Conservation (phyloP, 2,113 vertebrate species). For the Gobius niger region DNA sequence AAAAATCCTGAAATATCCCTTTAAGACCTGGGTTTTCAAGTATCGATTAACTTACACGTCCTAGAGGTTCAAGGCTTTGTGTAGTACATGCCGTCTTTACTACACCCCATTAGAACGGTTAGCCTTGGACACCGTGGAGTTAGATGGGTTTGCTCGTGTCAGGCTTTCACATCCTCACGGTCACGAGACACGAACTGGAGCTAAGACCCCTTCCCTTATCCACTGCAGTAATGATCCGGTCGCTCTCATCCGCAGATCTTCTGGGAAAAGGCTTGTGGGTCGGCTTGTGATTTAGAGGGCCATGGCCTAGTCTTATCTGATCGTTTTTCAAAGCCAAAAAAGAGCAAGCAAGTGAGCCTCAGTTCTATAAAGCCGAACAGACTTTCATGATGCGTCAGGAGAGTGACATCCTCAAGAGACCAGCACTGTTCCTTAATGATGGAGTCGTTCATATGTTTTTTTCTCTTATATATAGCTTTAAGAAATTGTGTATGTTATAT, state of each 20-base stretch:
- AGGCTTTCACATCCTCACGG: conserved; percentile 51
- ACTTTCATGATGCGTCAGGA: conserved; percentile 45
- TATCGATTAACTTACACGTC: conserved; percentile 2
- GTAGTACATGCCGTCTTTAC: conserved; percentile 23
- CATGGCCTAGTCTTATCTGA: conserved; percentile 57
- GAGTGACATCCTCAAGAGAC: conserved; percentile 39
- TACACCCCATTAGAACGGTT: conserved; percentile 43
- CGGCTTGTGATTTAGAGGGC: conserved; percentile 62
- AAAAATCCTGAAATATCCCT: no score
- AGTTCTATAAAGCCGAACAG: conserved; percentile 54
- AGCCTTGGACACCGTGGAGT: conserved; percentile 23
- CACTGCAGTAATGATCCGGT: conserved; percentile 60
- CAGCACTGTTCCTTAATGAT: conserved; percentile 43
- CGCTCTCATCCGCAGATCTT: conserved; percentile 54
- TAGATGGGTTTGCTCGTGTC: conserved; percentile 40
- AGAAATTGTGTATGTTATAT: conserved; percentile 9
- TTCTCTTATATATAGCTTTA: neutral
- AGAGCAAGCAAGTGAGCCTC: conserved; percentile 45
- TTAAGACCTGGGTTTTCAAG: neutral
- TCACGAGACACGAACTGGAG: conserved; percentile 43
- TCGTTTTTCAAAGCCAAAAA: conserved; percentile 62
- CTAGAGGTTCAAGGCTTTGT: conserved; percentile 17
- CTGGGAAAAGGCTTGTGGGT: conserved; percentile 47
- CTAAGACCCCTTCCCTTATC: conserved; percentile 46
- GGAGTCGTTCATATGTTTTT: conserved; percentile 37